Evolutionary conservation across 2,888 invertebrate genomes (phyloP).

Genomic region (Resseliella maxima): DNA sequence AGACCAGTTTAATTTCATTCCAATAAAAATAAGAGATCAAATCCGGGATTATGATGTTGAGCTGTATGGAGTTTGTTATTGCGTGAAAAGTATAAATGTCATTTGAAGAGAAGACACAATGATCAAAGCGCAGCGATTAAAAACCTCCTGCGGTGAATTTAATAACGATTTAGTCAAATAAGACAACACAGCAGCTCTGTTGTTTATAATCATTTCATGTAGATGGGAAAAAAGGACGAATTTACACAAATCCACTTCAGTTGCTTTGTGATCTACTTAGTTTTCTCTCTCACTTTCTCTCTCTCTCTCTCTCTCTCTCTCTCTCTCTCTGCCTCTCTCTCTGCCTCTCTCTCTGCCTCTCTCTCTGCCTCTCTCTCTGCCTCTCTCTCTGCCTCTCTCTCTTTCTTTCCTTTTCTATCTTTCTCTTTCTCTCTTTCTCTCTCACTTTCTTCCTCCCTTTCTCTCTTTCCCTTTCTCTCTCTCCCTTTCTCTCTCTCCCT

Average conservation of each 20-base stretch:
- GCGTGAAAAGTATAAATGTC: slow-evolving; percentile 51
- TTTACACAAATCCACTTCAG: slow-evolving; percentile 44
- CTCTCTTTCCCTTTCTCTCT: no score
- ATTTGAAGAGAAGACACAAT: slow-evolving; percentile 36
- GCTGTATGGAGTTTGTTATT: slow-evolving; percentile 40
- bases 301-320: neutral
- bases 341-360: no score
- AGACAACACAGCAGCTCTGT: slow-evolving; percentile 42
- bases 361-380: neutral
- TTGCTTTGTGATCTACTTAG: slow-evolving; percentile 26
- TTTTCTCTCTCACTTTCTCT: neutral
- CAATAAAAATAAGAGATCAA: neutral
- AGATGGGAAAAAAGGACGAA: neutral
- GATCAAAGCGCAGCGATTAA: slow-evolving; percentile 62
- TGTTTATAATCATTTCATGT: slow-evolving; percentile 6
- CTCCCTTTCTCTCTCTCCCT: no score
- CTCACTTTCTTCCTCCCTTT: no score
- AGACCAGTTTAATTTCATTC: slow-evolving; percentile 40
- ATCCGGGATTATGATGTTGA: slow-evolving; percentile 37
- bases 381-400: no score
- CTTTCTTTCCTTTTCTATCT: no score
- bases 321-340: no score
- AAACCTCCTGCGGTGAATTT: slow-evolving; percentile 67
- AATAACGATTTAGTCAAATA: slow-evolving; percentile 63
- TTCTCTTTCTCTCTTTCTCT: neutral